Evolutionary conservation across 1,140 invertebrate genomes (phyloP), one percentile per base, ranked within the genome.

Genomic region (Gerris buenoi): DNA sequence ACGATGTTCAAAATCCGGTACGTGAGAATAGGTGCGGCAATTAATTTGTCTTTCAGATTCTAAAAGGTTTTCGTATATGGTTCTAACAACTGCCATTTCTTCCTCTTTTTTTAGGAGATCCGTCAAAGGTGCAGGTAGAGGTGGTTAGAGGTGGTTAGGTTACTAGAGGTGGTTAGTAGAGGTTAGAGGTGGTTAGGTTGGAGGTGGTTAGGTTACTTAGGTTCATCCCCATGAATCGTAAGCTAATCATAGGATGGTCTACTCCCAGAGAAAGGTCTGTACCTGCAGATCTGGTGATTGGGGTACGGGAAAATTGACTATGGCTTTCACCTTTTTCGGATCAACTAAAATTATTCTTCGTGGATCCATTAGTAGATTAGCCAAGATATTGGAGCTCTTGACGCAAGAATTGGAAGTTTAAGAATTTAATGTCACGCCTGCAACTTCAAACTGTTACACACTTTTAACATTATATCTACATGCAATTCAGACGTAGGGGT

Each of bases 101-200:
- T 56, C n/a, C 46, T n/a, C 46, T 56, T 56, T 56, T 56, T 56
- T 56, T n/a, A 56, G 46, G n/a, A 10, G 10, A 13, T 56, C 46
- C 22, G 69, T 73, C 5, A 79, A 64, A 13, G 77, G 77, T 23
- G 71, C 67, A 25, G 77, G 71, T 2, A 76, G 63, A 2, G 69
- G 66, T 0, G 79, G 72, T 68, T 80, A 82, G 71, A 80, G 71
- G 15, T 70, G 70, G 28, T 81, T 73, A 67, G 79, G 82, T 14
- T 72, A 62, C 5, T 75, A n/a, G n/a, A n/a, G n/a, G n/a, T n/a
- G n/a, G n/a, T n/a, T n/a, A n/a, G n/a, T n/a, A n/a, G n/a, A n/a
- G n/a, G n/a, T n/a, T n/a, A n/a, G n/a, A n/a, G n/a, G n/a, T n/a
- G n/a, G n/a, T n/a, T n/a, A n/a, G n/a, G n/a, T n/a, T n/a, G n/a